phyloP scores from a whole-genome alignment of 2,113 vertebrate species.

The Rana temporaria region DNA sequence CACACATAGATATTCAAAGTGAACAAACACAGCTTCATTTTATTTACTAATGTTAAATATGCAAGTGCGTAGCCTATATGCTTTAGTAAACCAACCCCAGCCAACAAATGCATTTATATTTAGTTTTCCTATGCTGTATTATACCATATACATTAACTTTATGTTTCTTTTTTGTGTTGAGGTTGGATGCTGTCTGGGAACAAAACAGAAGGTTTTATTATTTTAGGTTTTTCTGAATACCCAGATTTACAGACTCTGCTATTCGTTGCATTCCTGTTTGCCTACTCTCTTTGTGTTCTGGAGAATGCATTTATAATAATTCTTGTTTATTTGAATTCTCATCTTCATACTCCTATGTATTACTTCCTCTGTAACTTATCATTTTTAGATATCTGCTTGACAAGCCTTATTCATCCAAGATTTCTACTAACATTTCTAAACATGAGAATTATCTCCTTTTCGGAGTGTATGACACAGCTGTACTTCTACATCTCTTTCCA shows the following conservation, averaged over 20 bases:
- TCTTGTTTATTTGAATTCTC: neutral
- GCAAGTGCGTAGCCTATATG: too few relatives aligned
- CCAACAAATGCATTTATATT: too few relatives aligned
- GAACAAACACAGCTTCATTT: too few relatives aligned
- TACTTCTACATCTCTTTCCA: neutral
- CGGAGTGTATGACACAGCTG: constrained; percentile 8
- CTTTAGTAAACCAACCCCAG: too few relatives aligned
- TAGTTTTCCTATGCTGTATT: too few relatives aligned
- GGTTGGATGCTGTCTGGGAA: neutral
- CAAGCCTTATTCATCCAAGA: constrained; percentile 10
- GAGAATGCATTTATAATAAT: constrained; percentile 8
- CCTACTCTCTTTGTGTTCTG: constrained; percentile 1
- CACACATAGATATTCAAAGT: too few relatives aligned
- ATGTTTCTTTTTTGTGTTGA: neutral
- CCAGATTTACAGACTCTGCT: neutral
- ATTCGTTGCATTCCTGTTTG: neutral
- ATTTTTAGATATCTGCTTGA: constrained; percentile 13
- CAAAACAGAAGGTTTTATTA: neutral
- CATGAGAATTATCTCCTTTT: constrained; percentile 12
- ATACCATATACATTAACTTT: too few relatives aligned
- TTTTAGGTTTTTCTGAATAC: constrained; percentile 16
- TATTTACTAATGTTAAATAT: too few relatives aligned
- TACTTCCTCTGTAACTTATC: constrained; percentile 31
- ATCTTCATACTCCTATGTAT: constrained; percentile 43
- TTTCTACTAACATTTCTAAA: constrained; percentile 7